A percentile compares a stretch with the other conserved stretches of the same genome.
Conservation (phyloP, 2,888 invertebrate species). For the Xestia c-nigrum region DNA sequence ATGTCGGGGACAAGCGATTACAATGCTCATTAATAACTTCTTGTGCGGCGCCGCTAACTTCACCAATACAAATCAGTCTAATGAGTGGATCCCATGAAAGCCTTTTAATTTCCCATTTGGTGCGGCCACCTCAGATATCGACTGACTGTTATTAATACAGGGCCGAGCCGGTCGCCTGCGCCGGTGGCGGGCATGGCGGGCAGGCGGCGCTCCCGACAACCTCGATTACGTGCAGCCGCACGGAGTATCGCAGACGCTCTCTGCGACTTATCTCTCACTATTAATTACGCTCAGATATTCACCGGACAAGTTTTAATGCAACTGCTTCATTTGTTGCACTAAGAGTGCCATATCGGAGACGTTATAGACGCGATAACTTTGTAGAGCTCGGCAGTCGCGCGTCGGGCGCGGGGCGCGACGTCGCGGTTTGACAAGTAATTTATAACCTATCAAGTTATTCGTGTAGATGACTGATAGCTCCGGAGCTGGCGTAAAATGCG, state of each 20-base stretch:
- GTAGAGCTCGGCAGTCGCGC: constrained; percentile 78
- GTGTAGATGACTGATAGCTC: constrained; percentile 79
- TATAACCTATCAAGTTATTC: constrained; percentile 67
- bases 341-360: constrained; percentile 87
- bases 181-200: constrained; percentile 65
- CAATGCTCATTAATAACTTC: constrained; percentile 86
- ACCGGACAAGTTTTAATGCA: constrained; percentile 89
- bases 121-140: constrained; percentile 87
- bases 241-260: constrained; percentile 82
- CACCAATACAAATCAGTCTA: constrained; percentile 87
- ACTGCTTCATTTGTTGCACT: constrained; percentile 89
- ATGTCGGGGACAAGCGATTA: constrained; percentile 82
- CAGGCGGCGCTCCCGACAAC: constrained; percentile 83
- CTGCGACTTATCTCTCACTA: constrained; percentile 87
- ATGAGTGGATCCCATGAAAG: constrained; percentile 89
- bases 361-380: constrained; percentile 86
- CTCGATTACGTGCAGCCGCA: constrained; percentile 81
- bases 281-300: constrained; percentile 89
- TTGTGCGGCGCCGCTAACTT: constrained; percentile 84
- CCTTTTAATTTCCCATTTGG: constrained; percentile 90
- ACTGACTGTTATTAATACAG: constrained; percentile 88
- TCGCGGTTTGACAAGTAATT: constrained; percentile 68
- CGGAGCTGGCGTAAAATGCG: constrained; percentile 72
- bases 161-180: constrained; percentile 80
- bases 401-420: constrained; percentile 67